phyloP scores from a whole-genome alignment of 2,888 invertebrate species.

The Drosophila phalerata region DNA sequence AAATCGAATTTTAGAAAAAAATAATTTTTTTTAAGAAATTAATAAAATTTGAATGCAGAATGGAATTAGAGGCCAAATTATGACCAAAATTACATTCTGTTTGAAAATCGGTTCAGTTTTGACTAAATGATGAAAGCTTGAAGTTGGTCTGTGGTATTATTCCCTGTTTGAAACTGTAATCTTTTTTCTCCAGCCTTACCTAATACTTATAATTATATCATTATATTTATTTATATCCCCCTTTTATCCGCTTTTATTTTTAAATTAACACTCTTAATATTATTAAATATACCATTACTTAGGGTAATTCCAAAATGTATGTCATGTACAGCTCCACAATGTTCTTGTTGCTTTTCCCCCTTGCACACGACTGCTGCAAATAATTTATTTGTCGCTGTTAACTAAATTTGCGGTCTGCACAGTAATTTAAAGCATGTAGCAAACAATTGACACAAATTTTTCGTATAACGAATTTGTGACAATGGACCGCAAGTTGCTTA shows the following conservation, averaged over 20 bases:
- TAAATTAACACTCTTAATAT: not conserved
- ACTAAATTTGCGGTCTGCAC: constrained; percentile 69
- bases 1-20: too few relatives aligned
- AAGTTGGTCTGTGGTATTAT: too few relatives aligned
- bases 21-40: too few relatives aligned
- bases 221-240: not conserved
- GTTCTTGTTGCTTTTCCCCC: not conserved
- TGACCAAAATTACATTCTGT: too few relatives aligned
- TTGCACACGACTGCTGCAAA: constrained; percentile 5
- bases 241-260: not conserved
- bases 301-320: constrained; percentile 15
- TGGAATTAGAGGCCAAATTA: too few relatives aligned
- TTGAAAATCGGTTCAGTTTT: too few relatives aligned
- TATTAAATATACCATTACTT: not conserved
- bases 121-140: too few relatives aligned
- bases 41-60: too few relatives aligned
- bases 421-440: constrained; percentile 53
- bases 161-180: too few relatives aligned
- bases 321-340: constrained; percentile 45
- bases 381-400: constrained; percentile 71
- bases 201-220: not conserved
- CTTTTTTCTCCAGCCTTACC: too few relatives aligned
- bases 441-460: constrained; percentile 63
- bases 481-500: constrained; percentile 40
- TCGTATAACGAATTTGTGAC: constrained; percentile 39